These are phyloP conservation scores for Callipepla californica DNA, from an alignment of 2,113 vertebrate species.

Conservation along the genomic window DNA sequence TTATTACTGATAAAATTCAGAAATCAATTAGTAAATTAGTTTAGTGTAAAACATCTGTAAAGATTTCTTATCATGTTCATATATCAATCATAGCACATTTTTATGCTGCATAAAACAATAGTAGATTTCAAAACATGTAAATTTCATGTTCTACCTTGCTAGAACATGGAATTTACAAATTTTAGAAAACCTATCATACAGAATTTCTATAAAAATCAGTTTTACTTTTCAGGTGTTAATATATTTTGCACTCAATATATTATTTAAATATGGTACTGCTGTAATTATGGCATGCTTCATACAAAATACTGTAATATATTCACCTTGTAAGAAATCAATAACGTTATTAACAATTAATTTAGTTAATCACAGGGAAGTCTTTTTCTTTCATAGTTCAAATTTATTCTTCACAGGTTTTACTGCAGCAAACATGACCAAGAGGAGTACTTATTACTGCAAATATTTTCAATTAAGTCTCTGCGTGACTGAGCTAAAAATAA, in stretches of 20 bases:
- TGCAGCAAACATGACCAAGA: not conserved
- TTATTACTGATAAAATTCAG: not conserved
- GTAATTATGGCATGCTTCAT: not conserved
- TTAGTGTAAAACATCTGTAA: not conserved
- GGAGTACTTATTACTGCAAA: constrained; percentile 20
- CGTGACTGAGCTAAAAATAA: constrained; percentile 26
- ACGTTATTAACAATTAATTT: not conserved
- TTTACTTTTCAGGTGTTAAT: not conserved
- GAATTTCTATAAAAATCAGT: not conserved
- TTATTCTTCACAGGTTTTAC: constrained; percentile 12
- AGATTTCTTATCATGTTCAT: not conserved
- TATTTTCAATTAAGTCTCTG: constrained; percentile 54
- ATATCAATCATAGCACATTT: not conserved
- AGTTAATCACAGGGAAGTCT: not conserved
- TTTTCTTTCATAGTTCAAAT: constrained; percentile 16
- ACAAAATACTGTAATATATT: not conserved
- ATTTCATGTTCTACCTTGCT: not conserved
- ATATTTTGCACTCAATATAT: not conserved
- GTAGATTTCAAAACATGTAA: not conserved
- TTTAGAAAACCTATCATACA: not conserved
- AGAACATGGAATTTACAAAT: not conserved
- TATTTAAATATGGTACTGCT: not conserved
- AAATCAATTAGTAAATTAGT: not conserved
- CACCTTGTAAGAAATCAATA: not conserved
- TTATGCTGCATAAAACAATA: not conserved